phyloP scores from a whole-genome alignment of 1,140 invertebrate species.

The Eueides isabella region DNA sequence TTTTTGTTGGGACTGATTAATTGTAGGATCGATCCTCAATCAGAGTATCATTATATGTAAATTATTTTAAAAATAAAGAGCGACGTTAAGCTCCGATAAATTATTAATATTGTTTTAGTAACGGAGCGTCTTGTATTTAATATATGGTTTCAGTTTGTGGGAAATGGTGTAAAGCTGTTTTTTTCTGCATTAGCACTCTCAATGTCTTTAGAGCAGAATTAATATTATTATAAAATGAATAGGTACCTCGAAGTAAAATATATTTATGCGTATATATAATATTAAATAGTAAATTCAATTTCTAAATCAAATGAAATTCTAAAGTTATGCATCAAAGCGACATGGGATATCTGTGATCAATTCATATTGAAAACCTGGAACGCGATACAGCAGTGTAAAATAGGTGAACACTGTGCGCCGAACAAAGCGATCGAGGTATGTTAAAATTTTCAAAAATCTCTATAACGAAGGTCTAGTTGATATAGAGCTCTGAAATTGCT shows the following conservation, averaged over 20 bases:
- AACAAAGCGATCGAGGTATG: constrained; percentile 2
- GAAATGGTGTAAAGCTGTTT: too few species aligned
- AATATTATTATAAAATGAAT: too few species aligned
- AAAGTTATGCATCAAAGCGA: neutral
- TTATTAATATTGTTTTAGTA: too few species aligned
- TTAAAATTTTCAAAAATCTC: constrained; percentile 12
- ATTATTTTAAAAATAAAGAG: too few species aligned
- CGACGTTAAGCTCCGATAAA: too few species aligned
- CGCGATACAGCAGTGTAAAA: neutral
- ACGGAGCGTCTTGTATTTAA: too few species aligned
- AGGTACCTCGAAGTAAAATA: neutral
- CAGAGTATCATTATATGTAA: too few species aligned
- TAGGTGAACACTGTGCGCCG: neutral
- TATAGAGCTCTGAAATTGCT: constrained; percentile 22
- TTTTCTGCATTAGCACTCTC: too few species aligned
- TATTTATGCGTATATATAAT: neutral
- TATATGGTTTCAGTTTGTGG: too few species aligned
- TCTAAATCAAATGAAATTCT: neutral
- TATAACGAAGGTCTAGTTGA: constrained; percentile 14
- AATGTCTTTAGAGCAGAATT: too few species aligned
- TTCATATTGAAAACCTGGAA: neutral
- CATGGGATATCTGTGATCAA: neutral
- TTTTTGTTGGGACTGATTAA: too few species aligned
- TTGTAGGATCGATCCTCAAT: too few species aligned
- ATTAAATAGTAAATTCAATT: neutral